Conservation (phyloP, 2,888 invertebrate genomes). For the Tuberolachnus salignus region DNA sequence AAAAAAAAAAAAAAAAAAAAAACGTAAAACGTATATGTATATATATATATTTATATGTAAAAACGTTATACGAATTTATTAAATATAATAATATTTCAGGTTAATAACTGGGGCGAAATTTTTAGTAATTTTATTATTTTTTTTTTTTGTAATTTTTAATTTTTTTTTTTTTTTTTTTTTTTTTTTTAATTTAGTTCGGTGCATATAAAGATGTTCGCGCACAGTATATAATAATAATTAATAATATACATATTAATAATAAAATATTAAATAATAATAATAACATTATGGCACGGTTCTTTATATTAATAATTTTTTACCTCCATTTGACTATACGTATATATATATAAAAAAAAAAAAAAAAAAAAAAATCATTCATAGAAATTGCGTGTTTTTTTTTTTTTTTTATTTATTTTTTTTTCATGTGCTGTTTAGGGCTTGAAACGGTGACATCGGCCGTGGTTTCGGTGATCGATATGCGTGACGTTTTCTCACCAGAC, state of each 20-base stretch:
- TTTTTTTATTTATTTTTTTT: no score
- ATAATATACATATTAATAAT: constrained; percentile 20
- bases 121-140: constrained; percentile 13
- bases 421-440: neutral
- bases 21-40: constrained; percentile 8
- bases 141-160: neutral
- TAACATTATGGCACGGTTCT: constrained; percentile 52
- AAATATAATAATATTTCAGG: no score
- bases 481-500: constrained; percentile 68
- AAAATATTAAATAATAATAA: constrained; percentile 18
- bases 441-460: neutral
- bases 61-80: constrained; percentile 18
- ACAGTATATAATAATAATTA: constrained; percentile 17
- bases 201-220: constrained; percentile 5
- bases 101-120: neutral
- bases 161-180: neutral
- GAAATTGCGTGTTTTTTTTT: no score
- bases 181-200: constrained; percentile 20
- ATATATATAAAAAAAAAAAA: neutral
- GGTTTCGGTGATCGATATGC: constrained; percentile 23
- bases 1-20: neutral
- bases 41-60: neutral
- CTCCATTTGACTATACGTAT: constrained; percentile 20
- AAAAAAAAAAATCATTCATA: no score
- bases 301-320: constrained; percentile 24